Percentiles rank a stretch among this genome's conserved stretches.
Conservation (phyloP, 2,888 invertebrate genomes). For the Alsophila aescularia region DNA sequence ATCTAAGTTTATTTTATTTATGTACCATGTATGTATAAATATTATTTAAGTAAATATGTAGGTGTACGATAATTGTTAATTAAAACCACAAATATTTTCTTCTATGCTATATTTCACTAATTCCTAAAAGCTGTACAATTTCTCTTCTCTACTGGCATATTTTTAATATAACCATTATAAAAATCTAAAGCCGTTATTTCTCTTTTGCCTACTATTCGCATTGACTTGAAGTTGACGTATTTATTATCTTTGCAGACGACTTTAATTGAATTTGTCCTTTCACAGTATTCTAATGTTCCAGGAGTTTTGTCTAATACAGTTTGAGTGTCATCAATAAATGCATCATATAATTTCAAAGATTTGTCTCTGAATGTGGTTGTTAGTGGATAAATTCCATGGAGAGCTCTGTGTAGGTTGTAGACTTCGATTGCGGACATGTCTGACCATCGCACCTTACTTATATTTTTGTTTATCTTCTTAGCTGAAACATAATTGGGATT, state of each 20-base stretch:
- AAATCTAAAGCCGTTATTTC: constrained; percentile 92
- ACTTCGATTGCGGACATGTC: constrained; percentile 86
- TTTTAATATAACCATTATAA: constrained; percentile 92
- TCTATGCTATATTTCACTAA: constrained; percentile 39
- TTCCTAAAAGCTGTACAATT: constrained; percentile 63
- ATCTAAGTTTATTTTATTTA: constrained; percentile 11
- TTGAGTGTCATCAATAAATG: constrained; percentile 64
- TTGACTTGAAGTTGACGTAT: constrained; percentile 86
- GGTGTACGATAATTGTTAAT: constrained; percentile 1
- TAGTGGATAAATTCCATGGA: constrained; percentile 86
- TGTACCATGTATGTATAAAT: neutral
- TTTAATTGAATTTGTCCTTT: constrained; percentile 82
- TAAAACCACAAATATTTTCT: constrained; percentile 15
- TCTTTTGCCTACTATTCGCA: constrained; percentile 88
- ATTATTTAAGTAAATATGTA: constrained; percentile 7
- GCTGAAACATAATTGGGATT: constrained; percentile 80
- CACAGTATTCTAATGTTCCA: constrained; percentile 86
- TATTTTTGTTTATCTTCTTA: constrained; percentile 87
- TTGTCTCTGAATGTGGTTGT: constrained; percentile 85
- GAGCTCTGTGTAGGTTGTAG: constrained; percentile 89
- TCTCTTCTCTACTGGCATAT: constrained; percentile 66
- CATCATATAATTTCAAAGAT: constrained; percentile 86
- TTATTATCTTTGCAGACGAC: constrained; percentile 87
- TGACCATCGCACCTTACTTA: constrained; percentile 88
- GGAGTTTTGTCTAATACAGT: constrained; percentile 56